phyloP scores from a whole-genome alignment of 1,140 invertebrate species.

The Ceratina japonica region DNA sequence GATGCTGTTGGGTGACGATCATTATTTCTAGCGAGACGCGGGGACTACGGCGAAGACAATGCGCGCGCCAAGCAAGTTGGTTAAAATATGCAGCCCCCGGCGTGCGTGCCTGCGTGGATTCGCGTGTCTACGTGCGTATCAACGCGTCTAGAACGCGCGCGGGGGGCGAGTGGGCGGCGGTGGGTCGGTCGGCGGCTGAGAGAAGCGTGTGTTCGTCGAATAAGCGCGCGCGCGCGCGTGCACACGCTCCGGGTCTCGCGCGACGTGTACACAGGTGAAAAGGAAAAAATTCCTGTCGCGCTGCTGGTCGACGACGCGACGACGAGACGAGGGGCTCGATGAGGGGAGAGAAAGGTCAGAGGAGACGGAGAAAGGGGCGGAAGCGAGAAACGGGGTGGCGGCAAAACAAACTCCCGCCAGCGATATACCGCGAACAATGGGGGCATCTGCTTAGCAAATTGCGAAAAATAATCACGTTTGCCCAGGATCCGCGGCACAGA shows the following conservation, averaged over 20 bases:
- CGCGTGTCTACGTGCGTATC: constrained; percentile 25
- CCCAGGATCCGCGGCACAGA: constrained; percentile 51
- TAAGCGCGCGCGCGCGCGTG: constrained; percentile 27
- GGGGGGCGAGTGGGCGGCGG: neutral
- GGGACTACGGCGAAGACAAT: constrained; percentile 62
- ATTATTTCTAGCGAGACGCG: constrained; percentile 59
- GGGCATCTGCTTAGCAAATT: constrained; percentile 73
- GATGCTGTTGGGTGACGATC: constrained; percentile 49
- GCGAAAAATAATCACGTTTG: constrained; percentile 76
- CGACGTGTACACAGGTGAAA: constrained; percentile 38
- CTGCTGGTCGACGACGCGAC: neutral
- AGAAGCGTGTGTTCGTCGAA: constrained; percentile 11
- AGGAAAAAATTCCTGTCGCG: constrained; percentile 40
- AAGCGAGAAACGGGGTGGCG: constrained; percentile 38
- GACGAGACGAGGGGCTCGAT: constrained; percentile 7
- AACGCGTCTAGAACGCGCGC: constrained; percentile 29
- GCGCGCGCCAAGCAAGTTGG: constrained; percentile 64
- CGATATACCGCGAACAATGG: constrained; percentile 61
- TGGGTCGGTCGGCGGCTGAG: neutral
- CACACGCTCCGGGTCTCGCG: neutral
- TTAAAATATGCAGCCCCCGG: constrained; percentile 72
- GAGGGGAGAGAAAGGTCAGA: constrained; percentile 7
- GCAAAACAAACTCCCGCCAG: constrained; percentile 54
- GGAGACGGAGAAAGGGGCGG: constrained; percentile 32
- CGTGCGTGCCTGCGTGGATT: constrained; percentile 42